Conservation (phyloP, 2,888 invertebrate genomes). For the Chrysomela aeneicollis region DNA sequence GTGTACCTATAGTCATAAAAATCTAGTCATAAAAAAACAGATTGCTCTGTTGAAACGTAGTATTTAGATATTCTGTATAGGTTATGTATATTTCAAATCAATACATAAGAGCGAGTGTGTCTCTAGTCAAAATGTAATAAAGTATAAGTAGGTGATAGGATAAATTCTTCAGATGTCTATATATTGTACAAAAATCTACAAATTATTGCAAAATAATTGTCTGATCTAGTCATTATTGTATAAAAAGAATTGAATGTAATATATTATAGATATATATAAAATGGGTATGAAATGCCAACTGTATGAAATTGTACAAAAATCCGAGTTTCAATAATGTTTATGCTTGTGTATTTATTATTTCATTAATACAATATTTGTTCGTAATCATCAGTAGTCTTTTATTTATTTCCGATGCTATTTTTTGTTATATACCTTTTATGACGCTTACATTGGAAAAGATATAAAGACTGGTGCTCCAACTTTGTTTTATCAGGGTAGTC, state of each 20-base stretch:
- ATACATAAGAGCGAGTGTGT: conserved; percentile 42
- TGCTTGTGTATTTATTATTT: conserved; percentile 13
- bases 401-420: not conserved
- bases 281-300: not conserved
- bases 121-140: conserved; percentile 40
- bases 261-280: conserved; percentile 3
- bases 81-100: too few relatives aligned
- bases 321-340: not conserved
- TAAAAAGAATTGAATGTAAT: conserved; percentile 10
- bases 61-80: too few relatives aligned
- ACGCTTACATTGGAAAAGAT: too few relatives aligned
- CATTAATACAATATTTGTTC: conserved; percentile 14
- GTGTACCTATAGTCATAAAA: conserved; percentile 18
- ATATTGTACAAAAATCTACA: not conserved
- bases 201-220: not conserved
- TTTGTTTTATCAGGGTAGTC: too few relatives aligned
- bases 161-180: not conserved
- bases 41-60: too few relatives aligned
- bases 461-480: too few relatives aligned
- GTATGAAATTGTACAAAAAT: conserved; percentile 15
- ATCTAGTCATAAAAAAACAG: not conserved
- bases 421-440: too few relatives aligned
- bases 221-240: not conserved
- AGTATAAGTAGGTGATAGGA: not conserved
- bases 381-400: not conserved